A percentile compares a stretch with the other conserved stretches of the same genome.
Conservation (phyloP, 2,113 vertebrate species). For the Poecile atricapillus region DNA sequence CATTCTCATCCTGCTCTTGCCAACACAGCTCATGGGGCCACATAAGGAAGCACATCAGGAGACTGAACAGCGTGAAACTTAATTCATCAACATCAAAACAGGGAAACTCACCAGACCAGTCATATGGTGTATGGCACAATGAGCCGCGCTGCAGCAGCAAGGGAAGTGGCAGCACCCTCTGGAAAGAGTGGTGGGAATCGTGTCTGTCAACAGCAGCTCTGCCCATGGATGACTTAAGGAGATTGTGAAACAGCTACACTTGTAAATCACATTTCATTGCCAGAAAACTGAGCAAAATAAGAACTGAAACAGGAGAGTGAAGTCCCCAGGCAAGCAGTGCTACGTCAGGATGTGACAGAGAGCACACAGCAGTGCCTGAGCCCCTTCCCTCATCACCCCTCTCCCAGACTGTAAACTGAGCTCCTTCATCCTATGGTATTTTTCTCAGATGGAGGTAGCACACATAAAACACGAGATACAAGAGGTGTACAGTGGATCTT, state of each 20-base stretch:
- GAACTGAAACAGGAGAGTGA: neutral
- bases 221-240: neutral
- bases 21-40: fast-evolving
- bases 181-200: fast-evolving
- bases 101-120: neutral
- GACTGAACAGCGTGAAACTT: neutral
- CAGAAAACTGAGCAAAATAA: neutral
- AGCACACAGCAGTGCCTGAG: neutral
- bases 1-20: neutral
- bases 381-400: neutral
- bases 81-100: neutral
- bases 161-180: neutral
- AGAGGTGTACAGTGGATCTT: neutral
- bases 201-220: neutral
- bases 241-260: neutral
- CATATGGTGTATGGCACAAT: fast-evolving
- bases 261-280: neutral
- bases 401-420: neutral
- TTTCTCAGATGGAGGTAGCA: neutral
- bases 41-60: neutral
- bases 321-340: neutral
- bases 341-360: neutral
- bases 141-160: neutral
- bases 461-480: neutral
- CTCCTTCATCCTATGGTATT: neutral